A percentile compares a stretch with the other conserved stretches of the same genome.
These are phyloP conservation scores for Lordiphosa mommai DNA, from an alignment of 1,140 invertebrate species.

Conservation along the genomic window DNA sequence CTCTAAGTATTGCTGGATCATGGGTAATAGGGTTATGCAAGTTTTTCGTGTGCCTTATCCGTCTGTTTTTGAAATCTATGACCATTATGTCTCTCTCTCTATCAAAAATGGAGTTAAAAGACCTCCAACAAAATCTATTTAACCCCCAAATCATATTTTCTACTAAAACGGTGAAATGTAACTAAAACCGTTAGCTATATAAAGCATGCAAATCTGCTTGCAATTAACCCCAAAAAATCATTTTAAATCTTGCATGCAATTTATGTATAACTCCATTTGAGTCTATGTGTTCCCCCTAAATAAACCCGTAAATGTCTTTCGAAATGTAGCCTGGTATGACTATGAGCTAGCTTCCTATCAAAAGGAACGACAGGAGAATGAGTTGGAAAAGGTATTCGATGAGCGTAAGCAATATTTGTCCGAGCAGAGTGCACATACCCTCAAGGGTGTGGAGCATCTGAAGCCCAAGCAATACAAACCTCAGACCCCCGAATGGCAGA, in stretches of 20 bases:
- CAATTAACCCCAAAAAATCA: not conserved
- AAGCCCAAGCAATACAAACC: conserved; percentile 86
- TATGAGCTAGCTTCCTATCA: conserved; percentile 91
- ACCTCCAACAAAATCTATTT: conserved; percentile 4
- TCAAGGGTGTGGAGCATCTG: conserved; percentile 83
- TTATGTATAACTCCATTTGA: conserved; percentile 9
- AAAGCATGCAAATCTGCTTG: conserved; percentile 7
- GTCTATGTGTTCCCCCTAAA: not conserved
- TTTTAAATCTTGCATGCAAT: conserved; percentile 12
- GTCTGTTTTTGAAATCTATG: conserved; percentile 36
- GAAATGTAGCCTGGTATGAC: conserved; percentile 93
- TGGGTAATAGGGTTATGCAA: conserved; percentile 68
- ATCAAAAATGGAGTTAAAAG: conserved; percentile 16
- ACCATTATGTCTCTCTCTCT: not conserved
- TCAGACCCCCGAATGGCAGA: conserved; percentile 90
- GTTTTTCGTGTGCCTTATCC: conserved; percentile 45
- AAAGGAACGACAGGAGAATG: conserved; percentile 89
- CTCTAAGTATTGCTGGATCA: conserved; percentile 57
- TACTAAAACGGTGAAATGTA: conserved; percentile 19
- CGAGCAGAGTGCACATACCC: conserved; percentile 83
- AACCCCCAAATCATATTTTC: conserved; percentile 23
- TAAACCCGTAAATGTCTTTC: conserved; percentile 19
- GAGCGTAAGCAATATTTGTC: conserved; percentile 87
- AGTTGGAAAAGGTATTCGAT: conserved; percentile 92
- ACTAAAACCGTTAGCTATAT: conserved; percentile 10